Percentiles rank a stretch among this genome's conserved stretches.
These are phyloP conservation scores for Rhimphoctona megacephalus DNA, from an alignment of 2,888 invertebrate genomes.

Conservation along the genomic window DNA sequence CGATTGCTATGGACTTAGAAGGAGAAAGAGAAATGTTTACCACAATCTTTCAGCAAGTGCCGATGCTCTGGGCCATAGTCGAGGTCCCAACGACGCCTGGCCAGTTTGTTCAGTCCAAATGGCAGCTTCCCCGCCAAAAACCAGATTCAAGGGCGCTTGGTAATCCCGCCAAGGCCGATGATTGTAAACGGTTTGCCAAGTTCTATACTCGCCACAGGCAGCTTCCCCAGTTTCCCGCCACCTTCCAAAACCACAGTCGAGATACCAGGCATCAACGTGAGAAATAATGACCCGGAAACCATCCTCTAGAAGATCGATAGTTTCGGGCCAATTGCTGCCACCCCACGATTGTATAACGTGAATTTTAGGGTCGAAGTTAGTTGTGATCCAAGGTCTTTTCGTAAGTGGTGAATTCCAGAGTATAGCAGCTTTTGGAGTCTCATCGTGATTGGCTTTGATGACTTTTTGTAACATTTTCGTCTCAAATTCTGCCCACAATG, in stretches of 20 bases:
- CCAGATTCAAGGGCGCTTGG: conserved; percentile 80
- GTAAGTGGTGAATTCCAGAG: conserved; percentile 93
- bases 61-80: conserved; percentile 93
- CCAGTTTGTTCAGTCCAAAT: conserved; percentile 95
- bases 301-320: conserved; percentile 90
- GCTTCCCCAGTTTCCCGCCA: conserved; percentile 94
- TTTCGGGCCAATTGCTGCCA: conserved; percentile 92
- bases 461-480: conserved; percentile 88
- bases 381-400: conserved; percentile 89
- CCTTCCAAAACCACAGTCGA: conserved; percentile 94
- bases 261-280: conserved; percentile 95
- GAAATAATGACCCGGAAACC: conserved; percentile 93
- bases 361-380: conserved; percentile 91
- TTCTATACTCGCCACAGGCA: conserved; percentile 94
- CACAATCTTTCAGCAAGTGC: conserved; percentile 93
- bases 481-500: conserved; percentile 93
- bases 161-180: conserved; percentile 91
- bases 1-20: not conserved
- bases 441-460: conserved; percentile 87
- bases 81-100: conserved; percentile 90
- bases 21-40: conserved; percentile 79
- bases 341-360: conserved; percentile 93
- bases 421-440: conserved; percentile 87
- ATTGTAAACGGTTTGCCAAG: conserved; percentile 95
- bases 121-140: conserved; percentile 92